Evolutionary conservation across 2,888 invertebrate genomes (phyloP).

Genomic region (Lithophane ornitopus): DNA sequence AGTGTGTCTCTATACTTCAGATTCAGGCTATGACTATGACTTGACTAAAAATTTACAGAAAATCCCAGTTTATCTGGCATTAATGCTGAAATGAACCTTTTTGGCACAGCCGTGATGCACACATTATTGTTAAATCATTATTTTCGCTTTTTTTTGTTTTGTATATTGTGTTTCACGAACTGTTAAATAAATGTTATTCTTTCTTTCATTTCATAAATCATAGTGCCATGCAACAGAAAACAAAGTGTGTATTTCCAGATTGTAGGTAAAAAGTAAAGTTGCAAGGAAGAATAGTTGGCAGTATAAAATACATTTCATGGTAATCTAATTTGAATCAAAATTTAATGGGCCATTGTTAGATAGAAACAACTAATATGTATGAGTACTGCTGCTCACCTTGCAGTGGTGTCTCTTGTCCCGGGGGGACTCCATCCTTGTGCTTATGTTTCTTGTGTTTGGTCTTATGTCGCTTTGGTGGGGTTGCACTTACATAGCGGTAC

Average conservation of each 20-base stretch:
- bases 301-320: not conserved
- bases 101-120: too few relatives aligned
- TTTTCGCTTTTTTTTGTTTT: too few relatives aligned
- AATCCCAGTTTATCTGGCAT: too few relatives aligned
- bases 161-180: too few relatives aligned
- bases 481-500: conserved; percentile 97
- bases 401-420: conserved; percentile 94
- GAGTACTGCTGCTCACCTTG: conserved; percentile 88
- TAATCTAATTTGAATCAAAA: not conserved
- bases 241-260: not conserved
- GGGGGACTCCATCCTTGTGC: conserved; percentile 96
- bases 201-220: not conserved
- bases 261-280: not conserved
- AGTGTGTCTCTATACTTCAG: not conserved
- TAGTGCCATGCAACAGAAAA: too few relatives aligned
- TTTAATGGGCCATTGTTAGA: not conserved
- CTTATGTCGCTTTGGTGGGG: conserved; percentile 98
- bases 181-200: too few relatives aligned
- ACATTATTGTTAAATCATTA: too few relatives aligned
- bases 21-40: too few relatives aligned
- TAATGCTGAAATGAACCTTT: too few relatives aligned
- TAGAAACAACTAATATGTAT: not conserved
- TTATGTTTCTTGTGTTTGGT: conserved; percentile 99
- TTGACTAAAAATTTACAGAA: not conserved
- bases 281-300: not conserved